Conservation (phyloP, 2,888 invertebrate genomes). For the Nowickia ferox region DNA sequence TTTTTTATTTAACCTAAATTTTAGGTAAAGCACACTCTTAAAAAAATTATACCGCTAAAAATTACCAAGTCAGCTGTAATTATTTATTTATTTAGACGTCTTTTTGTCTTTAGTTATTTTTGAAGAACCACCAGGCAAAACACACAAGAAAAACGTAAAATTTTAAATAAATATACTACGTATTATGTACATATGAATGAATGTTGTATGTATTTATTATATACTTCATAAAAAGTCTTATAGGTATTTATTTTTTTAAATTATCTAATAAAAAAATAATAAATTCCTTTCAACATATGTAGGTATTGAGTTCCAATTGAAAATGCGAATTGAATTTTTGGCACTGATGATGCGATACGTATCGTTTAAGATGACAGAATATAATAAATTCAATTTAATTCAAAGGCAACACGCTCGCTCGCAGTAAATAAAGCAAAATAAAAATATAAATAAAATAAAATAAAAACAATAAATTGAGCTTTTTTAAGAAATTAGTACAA, state of each 20-base stretch:
- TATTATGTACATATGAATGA: not conserved
- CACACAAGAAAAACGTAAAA: slow-evolving; percentile 26
- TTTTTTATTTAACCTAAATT: slow-evolving; percentile 31
- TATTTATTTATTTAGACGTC: not conserved
- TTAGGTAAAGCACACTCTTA: slow-evolving; percentile 24
- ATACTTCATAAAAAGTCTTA: not conserved
- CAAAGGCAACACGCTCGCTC: slow-evolving; percentile 54
- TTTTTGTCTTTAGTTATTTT: slow-evolving; percentile 28
- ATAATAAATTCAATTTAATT: slow-evolving; percentile 70
- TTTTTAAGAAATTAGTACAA: not conserved
- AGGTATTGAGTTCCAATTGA: not conserved
- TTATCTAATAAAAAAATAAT: slow-evolving; percentile 4
- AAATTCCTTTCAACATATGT: slow-evolving; percentile 20
- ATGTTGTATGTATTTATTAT: not conserved
- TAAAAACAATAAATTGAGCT: slow-evolving; percentile 29
- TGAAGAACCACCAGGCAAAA: slow-evolving; percentile 4
- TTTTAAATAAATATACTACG: slow-evolving; percentile 6
- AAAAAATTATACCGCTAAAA: slow-evolving; percentile 33
- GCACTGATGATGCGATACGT: slow-evolving; percentile 28
- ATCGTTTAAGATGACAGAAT: slow-evolving; percentile 59
- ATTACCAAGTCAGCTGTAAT: slow-evolving; percentile 54
- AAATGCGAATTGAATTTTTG: not conserved
- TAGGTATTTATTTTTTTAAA: slow-evolving; percentile 4
- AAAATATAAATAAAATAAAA: slow-evolving; percentile 21
- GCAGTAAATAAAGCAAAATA: not conserved